Evolutionary conservation across 2,113 vertebrate genomes (phyloP).

Genomic region (Onychorhynchus coronatus): DNA sequence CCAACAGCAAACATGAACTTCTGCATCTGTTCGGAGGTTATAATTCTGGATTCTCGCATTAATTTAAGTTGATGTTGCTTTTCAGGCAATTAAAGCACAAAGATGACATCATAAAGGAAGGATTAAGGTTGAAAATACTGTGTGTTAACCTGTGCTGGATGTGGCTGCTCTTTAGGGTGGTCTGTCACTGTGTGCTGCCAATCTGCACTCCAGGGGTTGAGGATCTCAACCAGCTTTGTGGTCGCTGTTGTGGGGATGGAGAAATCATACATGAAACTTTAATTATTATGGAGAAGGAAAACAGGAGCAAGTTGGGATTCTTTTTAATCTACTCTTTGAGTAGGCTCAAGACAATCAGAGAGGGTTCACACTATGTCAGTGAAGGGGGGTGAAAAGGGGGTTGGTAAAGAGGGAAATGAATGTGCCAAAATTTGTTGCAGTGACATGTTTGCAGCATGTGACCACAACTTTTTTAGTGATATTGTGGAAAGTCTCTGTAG

Average conservation of each 20-base stretch:
- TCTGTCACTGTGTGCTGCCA: not conserved
- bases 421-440: not conserved
- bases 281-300: not conserved
- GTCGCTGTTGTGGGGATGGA: not conserved
- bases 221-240: accelerated
- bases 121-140: not conserved
- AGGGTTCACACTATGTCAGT: accelerated
- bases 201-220: accelerated
- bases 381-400: too few relatives aligned
- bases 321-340: too few relatives aligned
- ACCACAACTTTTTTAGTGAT: not conserved
- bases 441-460: accelerated
- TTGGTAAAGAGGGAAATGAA: not conserved
- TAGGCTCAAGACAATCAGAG: not conserved
- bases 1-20: not conserved
- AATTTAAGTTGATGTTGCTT: not conserved
- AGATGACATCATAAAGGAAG: not conserved
- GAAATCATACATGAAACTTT: not conserved
- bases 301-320: accelerated
- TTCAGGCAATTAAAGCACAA: not conserved
- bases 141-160: not conserved
- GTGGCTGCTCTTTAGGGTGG: not conserved
- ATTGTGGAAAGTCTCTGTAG: not conserved
- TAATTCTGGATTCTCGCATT: not conserved
- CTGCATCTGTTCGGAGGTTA: not conserved